Percentiles rank a stretch among this genome's conserved stretches.
Conservation (phyloP, 1,140 invertebrate species). For the Homarus americanus region DNA sequence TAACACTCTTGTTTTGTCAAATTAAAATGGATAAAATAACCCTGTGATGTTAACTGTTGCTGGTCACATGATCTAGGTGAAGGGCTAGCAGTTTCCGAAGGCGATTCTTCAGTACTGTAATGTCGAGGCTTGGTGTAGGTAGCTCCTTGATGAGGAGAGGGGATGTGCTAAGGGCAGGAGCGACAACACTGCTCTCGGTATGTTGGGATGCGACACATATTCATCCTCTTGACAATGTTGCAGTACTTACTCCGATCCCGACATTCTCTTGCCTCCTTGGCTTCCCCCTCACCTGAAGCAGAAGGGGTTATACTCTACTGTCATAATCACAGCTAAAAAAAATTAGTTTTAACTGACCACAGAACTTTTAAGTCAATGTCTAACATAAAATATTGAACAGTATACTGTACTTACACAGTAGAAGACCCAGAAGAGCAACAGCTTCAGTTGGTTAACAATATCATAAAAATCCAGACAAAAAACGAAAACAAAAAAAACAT, state of each 20-base stretch:
- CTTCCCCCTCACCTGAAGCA: slow-evolving; percentile 46
- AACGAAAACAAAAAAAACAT: too few relatives aligned
- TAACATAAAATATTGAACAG: too few relatives aligned
- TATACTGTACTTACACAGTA: too few relatives aligned
- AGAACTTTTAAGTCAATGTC: too few relatives aligned
- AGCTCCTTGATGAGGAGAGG: neutral
- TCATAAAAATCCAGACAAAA: too few relatives aligned
- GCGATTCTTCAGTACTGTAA: neutral
- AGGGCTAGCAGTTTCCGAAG: neutral
- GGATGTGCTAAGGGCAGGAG: slow-evolving; percentile 81
- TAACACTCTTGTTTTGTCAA: slow-evolving; percentile 19
- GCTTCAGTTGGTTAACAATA: too few relatives aligned
- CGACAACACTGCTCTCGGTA: slow-evolving; percentile 91
- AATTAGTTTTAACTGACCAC: neutral
- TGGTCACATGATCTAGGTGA: slow-evolving; percentile 9
- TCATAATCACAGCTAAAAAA: neutral
- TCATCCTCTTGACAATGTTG: slow-evolving; percentile 88
- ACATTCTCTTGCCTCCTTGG: slow-evolving; percentile 81
- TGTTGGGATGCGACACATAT: slow-evolving; percentile 88
- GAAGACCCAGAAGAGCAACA: too few relatives aligned
- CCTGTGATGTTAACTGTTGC: neutral
- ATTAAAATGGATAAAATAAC: slow-evolving; percentile 34
- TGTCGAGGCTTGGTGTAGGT: neutral
- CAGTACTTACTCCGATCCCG: slow-evolving; percentile 89
- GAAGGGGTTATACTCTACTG: slow-evolving; percentile 19